These are phyloP conservation scores for Calliopum simillimum DNA, from an alignment of 2,888 invertebrate genomes.

Conservation along the genomic window DNA sequence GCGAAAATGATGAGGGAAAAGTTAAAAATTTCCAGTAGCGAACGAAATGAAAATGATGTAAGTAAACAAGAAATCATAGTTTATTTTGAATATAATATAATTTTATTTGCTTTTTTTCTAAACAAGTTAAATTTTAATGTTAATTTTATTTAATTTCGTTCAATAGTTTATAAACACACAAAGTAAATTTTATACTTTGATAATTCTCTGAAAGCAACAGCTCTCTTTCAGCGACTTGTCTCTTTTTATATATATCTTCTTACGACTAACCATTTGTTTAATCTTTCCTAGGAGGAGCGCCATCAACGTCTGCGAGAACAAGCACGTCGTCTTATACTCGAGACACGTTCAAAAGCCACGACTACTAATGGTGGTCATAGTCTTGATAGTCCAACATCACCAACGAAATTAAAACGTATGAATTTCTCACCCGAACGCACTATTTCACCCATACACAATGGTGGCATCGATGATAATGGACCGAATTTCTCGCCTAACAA, in stretches of 20 bases:
- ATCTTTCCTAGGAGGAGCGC: constrained; percentile 76
- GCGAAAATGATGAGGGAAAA: constrained; percentile 68
- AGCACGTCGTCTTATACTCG: constrained; percentile 89
- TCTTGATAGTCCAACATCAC: constrained; percentile 63
- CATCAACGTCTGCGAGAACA: constrained; percentile 88
- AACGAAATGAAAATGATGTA: constrained; percentile 63
- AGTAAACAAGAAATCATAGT: constrained; percentile 53
- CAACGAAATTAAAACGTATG: constrained; percentile 63
- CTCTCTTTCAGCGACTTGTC: too few species aligned
- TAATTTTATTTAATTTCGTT: constrained; percentile 8
- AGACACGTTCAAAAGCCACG: constrained; percentile 74
- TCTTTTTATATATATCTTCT: too few species aligned
- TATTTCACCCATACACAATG: constrained; percentile 65
- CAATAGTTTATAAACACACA: too few species aligned
- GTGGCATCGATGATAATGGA: constrained; percentile 52
- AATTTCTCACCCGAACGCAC: constrained; percentile 65
- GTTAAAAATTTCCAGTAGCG: constrained; percentile 61
- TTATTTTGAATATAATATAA: constrained; percentile 23
- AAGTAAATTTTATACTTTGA: not conserved
- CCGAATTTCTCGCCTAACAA: constrained; percentile 23
- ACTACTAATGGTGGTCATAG: constrained; percentile 47
- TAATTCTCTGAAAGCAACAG: too few species aligned
- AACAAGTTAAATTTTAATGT: constrained; percentile 22
- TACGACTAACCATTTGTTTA: too few species aligned
- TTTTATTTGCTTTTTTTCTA: constrained; percentile 34